These are phyloP conservation scores for Ornithoptera priamus DNA, from an alignment of 2,888 invertebrate species.

Conservation along the genomic window DNA sequence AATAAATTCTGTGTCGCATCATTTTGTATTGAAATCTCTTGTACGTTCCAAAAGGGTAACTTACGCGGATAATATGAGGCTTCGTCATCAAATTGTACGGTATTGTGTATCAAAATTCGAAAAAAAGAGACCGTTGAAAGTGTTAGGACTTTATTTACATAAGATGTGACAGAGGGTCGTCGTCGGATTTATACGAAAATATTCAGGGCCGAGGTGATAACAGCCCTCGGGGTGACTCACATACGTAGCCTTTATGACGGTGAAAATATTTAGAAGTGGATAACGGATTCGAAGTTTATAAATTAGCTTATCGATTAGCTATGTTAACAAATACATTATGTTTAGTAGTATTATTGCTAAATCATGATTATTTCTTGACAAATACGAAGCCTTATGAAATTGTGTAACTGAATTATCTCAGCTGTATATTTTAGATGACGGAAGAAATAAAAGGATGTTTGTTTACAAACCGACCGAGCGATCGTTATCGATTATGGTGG, in stretches of 20 bases:
- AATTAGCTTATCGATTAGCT: background rate
- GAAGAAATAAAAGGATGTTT: conserved; percentile 38
- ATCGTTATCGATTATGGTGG: conserved; percentile 72
- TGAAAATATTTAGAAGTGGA: conserved; percentile 72
- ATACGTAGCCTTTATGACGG: conserved; percentile 71
- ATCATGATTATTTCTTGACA: background rate
- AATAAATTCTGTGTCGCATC: conserved; percentile 62
- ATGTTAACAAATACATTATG: background rate
- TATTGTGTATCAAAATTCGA: conserved; percentile 76
- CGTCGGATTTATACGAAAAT: conserved; percentile 67
- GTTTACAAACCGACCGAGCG: conserved; percentile 67
- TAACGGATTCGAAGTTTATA: conserved; percentile 37
- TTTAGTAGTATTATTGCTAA: background rate
- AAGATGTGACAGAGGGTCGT: conserved; percentile 76
- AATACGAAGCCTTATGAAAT: background rate
- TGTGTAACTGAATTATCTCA: background rate
- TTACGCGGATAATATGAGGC: conserved; percentile 66
- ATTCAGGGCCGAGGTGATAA: conserved; percentile 77
- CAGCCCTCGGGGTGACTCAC: conserved; percentile 66
- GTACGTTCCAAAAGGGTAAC: conserved; percentile 50
- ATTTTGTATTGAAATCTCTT: conserved; percentile 58
- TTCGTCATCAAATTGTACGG: conserved; percentile 71
- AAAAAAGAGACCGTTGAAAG: conserved; percentile 74
- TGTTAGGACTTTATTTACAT: conserved; percentile 77
- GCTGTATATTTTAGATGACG: background rate